phyloP scores from a whole-genome alignment of 1,140 invertebrate genomes.

The Drosophila sucinea region DNA sequence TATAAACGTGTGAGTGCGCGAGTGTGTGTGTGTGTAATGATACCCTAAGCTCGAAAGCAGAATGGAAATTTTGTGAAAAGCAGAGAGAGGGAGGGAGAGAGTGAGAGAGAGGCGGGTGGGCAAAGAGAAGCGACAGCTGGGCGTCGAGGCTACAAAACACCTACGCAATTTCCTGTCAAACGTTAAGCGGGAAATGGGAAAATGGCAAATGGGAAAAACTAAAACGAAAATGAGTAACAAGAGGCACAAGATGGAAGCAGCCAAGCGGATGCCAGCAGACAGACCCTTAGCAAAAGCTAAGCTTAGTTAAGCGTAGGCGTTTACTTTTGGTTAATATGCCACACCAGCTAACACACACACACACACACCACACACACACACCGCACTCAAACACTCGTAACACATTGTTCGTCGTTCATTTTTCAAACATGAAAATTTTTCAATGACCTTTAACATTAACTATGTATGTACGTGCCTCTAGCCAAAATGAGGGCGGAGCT shows the following conservation, averaged over 20 bases:
- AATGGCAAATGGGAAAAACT: constrained; percentile 62
- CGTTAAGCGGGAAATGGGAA: constrained; percentile 69
- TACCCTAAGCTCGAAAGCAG: constrained; percentile 62
- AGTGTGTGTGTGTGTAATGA: constrained; percentile 60
- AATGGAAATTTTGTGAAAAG: constrained; percentile 64
- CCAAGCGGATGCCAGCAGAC: constrained; percentile 42
- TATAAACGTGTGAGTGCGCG: constrained; percentile 30
- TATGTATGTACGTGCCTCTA: constrained; percentile 19
- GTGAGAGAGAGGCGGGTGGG: not conserved
- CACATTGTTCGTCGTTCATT: constrained; percentile 44
- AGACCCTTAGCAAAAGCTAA: constrained; percentile 18
- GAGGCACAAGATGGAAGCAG: constrained; percentile 34
- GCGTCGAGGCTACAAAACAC: constrained; percentile 61
- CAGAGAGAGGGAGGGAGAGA: not conserved
- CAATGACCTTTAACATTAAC: constrained; percentile 77
- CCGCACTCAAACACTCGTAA: constrained; percentile 12
- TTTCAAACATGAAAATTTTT: constrained; percentile 70
- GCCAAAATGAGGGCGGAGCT: constrained; percentile 39
- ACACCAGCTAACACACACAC: not conserved
- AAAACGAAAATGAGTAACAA: constrained; percentile 48
- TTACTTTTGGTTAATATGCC: constrained; percentile 16
- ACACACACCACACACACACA: constrained; percentile 20
- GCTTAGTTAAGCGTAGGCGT: constrained; percentile 13
- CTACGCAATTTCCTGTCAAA: constrained; percentile 79
- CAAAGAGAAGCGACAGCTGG: constrained; percentile 33